phyloP scores from a whole-genome alignment of 2,113 vertebrate genomes.

The Petrocephalus microphthalmus region DNA sequence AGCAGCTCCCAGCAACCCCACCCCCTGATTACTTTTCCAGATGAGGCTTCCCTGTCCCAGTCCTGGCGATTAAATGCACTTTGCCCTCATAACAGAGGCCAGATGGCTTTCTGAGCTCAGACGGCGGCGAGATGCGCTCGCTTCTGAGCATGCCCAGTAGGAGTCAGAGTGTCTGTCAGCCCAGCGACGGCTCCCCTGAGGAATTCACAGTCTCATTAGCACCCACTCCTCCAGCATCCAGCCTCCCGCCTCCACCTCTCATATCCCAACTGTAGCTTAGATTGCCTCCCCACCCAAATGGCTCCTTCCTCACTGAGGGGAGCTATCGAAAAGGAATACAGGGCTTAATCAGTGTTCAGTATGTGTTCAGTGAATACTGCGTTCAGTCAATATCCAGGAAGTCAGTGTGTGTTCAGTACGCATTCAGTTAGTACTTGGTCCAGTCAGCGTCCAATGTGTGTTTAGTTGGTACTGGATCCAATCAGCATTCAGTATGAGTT shows the following conservation, averaged over 20 bases:
- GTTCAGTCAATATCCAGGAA: neutral
- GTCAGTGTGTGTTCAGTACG: neutral
- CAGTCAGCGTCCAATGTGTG: neutral
- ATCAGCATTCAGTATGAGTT: neutral
- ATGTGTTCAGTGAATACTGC: neutral
- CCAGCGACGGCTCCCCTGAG: constrained; percentile 40
- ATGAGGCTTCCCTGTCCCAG: constrained; percentile 54
- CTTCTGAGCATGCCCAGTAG: constrained; percentile 40
- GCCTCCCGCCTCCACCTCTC: neutral
- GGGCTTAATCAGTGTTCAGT: neutral
- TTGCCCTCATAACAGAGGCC: constrained; percentile 39
- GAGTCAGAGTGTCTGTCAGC: constrained; percentile 57
- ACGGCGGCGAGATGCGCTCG: constrained; percentile 37
- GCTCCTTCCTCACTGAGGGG: neutral
- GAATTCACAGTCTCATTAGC: neutral
- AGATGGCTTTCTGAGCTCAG: constrained; percentile 5
- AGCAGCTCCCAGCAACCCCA: constrained; percentile 46
- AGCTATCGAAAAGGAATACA: neutral
- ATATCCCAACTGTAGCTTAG: neutral
- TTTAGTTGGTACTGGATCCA: neutral
- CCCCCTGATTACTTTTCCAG: constrained; percentile 51
- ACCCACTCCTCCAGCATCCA: neutral
- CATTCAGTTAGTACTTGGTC: neutral
- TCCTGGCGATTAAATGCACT: constrained; percentile 61
- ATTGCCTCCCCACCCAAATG: neutral